A percentile compares a stretch with the other conserved stretches of the same genome.
These are phyloP conservation scores for Magallana ariakensis DNA, from an alignment of 1,140 invertebrate species.

Conservation along the genomic window DNA sequence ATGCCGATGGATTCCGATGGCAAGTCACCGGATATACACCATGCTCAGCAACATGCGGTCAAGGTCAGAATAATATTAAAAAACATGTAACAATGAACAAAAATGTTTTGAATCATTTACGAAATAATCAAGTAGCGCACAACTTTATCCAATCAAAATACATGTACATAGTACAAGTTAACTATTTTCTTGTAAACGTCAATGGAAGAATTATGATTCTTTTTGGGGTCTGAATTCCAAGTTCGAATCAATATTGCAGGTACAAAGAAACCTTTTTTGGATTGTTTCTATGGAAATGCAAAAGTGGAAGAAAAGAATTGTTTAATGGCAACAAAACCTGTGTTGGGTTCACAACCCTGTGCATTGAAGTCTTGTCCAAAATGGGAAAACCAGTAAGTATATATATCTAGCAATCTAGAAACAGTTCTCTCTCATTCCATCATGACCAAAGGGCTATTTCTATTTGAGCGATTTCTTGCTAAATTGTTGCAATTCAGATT, in stretches of 20 bases:
- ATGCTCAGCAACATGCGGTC: constrained; percentile 52
- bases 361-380: constrained; percentile 1
- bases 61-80: constrained; percentile 28
- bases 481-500: too few relatives aligned
- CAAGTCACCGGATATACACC: constrained; percentile 51
- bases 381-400: constrained; percentile 28
- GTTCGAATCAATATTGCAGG: neutral
- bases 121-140: too few relatives aligned
- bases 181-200: too few relatives aligned
- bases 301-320: constrained; percentile 11
- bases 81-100: neutral
- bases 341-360: neutral
- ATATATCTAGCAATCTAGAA: neutral
- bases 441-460: neutral
- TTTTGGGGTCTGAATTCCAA: too few relatives aligned
- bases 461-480: neutral
- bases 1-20: constrained; percentile 44
- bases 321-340: constrained; percentile 20
- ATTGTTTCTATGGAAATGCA: constrained; percentile 27
- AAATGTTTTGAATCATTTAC: too few relatives aligned
- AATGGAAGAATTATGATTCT: too few relatives aligned
- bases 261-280: constrained; percentile 18
- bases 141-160: too few relatives aligned
- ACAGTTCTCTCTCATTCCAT: neutral
- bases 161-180: too few relatives aligned